Conservation (phyloP, 2,797 vertebrate species). For the Xenopus petersii region DNA sequence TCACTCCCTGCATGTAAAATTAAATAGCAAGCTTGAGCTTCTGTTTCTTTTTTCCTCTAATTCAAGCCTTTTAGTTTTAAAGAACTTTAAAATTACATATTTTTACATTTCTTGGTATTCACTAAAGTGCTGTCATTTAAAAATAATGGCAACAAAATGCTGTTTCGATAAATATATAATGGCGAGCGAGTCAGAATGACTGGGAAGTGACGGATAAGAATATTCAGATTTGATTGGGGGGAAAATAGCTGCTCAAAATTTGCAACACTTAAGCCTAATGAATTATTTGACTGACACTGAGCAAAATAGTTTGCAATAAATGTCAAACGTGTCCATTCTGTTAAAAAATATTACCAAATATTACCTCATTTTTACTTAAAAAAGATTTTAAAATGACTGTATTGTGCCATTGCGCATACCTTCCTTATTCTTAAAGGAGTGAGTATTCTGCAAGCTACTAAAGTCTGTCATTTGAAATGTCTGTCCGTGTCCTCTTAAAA, state of each 20-base stretch:
- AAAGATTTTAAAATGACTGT: too few species aligned
- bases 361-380: too few species aligned
- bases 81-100: conserved; percentile 25
- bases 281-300: conserved; percentile 17
- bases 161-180: conserved; percentile 12
- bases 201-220: conserved; percentile 9
- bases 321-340: conserved; percentile 1
- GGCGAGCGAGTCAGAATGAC: conserved; percentile 1
- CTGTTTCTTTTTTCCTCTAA: background rate
- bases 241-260: conserved; percentile 19
- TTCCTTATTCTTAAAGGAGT: too few species aligned
- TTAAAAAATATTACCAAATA: background rate
- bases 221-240: conserved; percentile 32
- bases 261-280: conserved; percentile 20
- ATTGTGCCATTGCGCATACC: too few species aligned
- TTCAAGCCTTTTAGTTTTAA: background rate
- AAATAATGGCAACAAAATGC: background rate
- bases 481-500: too few species aligned
- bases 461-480: too few species aligned
- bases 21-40: background rate
- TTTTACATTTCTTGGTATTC: conserved; percentile 5
- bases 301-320: conserved; percentile 8
- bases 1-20: background rate
- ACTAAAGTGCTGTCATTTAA: background rate
- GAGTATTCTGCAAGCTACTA: too few species aligned